These are phyloP conservation scores for Sturnus vulgaris DNA, from an alignment of 2,113 vertebrate species.

Conservation along the genomic window DNA sequence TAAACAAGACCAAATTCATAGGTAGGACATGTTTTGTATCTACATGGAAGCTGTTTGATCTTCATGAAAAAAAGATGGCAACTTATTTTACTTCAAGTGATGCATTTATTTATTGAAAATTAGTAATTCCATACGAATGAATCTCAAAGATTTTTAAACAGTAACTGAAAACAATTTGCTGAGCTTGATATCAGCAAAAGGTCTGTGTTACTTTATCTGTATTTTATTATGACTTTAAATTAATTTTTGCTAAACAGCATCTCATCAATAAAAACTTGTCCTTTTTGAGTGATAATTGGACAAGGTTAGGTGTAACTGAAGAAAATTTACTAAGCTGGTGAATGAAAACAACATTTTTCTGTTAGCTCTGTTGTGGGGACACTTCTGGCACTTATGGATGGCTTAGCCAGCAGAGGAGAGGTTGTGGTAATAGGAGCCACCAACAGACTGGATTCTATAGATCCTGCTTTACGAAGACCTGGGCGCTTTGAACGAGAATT, in stretches of 20 bases:
- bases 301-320: neutral
- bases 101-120: neutral
- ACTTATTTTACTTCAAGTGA: neutral
- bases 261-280: neutral
- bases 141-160: neutral
- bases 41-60: neutral
- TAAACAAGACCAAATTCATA: conserved; percentile 93
- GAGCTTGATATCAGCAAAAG: neutral
- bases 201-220: neutral
- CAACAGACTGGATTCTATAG: conserved; percentile 90
- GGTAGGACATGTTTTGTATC: conserved; percentile 65
- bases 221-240: neutral
- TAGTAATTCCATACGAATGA: neutral
- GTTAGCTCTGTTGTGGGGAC: conserved; percentile 91
- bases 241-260: neutral
- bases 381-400: conserved; percentile 90
- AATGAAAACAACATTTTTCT: neutral
- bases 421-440: conserved; percentile 93
- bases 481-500: conserved; percentile 95
- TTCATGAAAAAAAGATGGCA: neutral
- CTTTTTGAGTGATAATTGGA: neutral
- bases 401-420: conserved; percentile 87
- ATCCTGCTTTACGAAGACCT: conserved; percentile 91
- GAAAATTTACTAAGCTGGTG: neutral
- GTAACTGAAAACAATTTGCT: neutral